phyloP scores from a whole-genome alignment of 2,113 vertebrate genomes.

The Galemys pyrenaicus region DNA sequence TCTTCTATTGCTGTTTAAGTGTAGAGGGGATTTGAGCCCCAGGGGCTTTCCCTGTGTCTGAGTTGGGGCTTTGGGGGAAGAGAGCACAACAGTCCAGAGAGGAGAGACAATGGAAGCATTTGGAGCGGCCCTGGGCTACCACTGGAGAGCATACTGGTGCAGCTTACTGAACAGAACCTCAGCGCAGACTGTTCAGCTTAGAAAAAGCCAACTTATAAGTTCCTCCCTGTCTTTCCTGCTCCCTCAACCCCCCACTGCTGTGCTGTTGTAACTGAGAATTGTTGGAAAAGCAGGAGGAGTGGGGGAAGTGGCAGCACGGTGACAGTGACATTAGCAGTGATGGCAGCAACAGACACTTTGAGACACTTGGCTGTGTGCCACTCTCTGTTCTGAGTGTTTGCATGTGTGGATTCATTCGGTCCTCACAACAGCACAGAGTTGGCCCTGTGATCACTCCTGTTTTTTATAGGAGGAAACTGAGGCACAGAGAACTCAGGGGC shows the following conservation, averaged over 20 bases:
- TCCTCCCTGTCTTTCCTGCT: background rate
- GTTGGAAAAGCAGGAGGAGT: background rate
- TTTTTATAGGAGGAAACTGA: rapidly evolving
- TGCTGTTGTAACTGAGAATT: background rate
- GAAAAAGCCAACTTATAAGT: background rate
- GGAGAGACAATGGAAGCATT: background rate
- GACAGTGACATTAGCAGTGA: background rate
- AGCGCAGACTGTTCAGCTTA: background rate
- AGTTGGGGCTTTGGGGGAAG: background rate
- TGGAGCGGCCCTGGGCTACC: background rate
- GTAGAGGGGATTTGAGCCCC: background rate
- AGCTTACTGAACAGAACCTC: background rate
- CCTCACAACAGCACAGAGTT: background rate
- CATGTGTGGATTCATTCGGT: too few species aligned
- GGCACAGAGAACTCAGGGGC: background rate
- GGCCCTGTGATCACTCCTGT: too few species aligned
- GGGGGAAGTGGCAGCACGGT: background rate
- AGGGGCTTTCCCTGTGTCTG: background rate
- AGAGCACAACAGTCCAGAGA: background rate
- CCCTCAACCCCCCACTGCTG: background rate
- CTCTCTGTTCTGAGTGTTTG: background rate
- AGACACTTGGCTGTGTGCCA: background rate
- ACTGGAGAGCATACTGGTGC: too few species aligned
- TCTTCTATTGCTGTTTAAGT: background rate
- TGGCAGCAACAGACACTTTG: background rate